These are phyloP conservation scores for Diploscapter pachys DNA, from an alignment of 1,140 invertebrate species.

Conservation along the genomic window DNA sequence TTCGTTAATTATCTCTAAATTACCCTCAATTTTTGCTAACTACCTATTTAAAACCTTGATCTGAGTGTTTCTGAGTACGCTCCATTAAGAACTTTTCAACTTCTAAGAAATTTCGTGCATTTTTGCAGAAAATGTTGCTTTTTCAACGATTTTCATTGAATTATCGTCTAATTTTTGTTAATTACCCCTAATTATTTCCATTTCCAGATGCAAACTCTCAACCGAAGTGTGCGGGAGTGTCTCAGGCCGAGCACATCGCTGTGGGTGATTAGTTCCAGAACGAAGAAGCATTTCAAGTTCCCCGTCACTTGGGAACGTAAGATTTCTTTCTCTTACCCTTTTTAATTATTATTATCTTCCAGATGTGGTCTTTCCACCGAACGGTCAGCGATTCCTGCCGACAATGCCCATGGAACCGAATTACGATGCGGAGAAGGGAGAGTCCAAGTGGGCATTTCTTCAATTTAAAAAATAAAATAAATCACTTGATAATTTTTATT, in stretches of 20 bases:
- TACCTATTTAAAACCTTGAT: background rate
- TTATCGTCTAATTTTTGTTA: background rate
- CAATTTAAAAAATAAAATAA: background rate
- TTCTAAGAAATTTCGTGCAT: background rate
- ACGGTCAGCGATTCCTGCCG: slow-evolving; percentile 53
- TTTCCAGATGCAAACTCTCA: too few species aligned
- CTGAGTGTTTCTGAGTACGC: background rate
- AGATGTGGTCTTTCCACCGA: slow-evolving; percentile 57
- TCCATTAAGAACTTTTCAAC: background rate
- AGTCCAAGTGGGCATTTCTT: slow-evolving; percentile 36
- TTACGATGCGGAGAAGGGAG: slow-evolving; percentile 50
- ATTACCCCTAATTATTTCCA: background rate
- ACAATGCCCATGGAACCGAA: slow-evolving; percentile 50
- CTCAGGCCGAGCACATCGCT: too few species aligned
- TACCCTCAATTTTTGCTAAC: background rate
- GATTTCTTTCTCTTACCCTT: slow-evolving; percentile 18
- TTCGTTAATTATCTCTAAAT: background rate
- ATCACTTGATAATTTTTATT: too few species aligned
- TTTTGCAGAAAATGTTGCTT: background rate
- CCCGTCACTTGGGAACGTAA: slow-evolving; percentile 51
- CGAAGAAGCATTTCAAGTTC: slow-evolving; percentile 37
- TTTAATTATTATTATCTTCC: slow-evolving; percentile 26
- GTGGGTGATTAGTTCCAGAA: slow-evolving; percentile 1
- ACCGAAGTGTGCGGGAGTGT: slow-evolving; percentile 1
- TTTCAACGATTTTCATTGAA: background rate